phyloP scores from a whole-genome alignment of 2,888 invertebrate species.

The Hirtodrosophila cameraria region DNA sequence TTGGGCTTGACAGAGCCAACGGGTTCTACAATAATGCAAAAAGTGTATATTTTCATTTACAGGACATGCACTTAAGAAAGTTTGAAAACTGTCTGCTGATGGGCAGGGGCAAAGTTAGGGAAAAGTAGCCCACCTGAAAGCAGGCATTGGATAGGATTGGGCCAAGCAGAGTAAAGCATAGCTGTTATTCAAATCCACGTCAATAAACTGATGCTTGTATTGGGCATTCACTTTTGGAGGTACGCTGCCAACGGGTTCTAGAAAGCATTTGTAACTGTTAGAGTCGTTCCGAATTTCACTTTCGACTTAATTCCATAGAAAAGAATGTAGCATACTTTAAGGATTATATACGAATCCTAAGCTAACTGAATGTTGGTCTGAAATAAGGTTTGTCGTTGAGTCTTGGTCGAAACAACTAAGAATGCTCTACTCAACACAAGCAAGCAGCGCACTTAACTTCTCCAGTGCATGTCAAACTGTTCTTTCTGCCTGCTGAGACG shows the following conservation, averaged over 20 bases:
- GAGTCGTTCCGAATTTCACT: not conserved
- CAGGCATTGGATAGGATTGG: slow-evolving; percentile 89
- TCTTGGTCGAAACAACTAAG: slow-evolving; percentile 88
- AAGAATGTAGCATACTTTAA: too few species aligned
- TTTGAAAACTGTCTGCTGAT: slow-evolving; percentile 38
- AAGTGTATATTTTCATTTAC: slow-evolving; percentile 3
- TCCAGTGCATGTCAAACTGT: too few species aligned
- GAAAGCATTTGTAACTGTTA: too few species aligned
- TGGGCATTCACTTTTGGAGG: slow-evolving; percentile 87
- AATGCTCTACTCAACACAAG: too few species aligned
- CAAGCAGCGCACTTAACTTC: slow-evolving; percentile 79
- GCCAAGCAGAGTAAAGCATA: slow-evolving; percentile 87
- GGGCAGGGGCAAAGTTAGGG: not conserved
- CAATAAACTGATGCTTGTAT: slow-evolving; percentile 84
- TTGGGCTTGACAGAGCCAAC: slow-evolving; percentile 86
- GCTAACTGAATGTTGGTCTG: slow-evolving; percentile 48
- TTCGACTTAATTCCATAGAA: too few species aligned
- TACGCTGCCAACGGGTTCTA: slow-evolving; percentile 87
- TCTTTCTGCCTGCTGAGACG: too few species aligned
- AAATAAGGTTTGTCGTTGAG: not conserved
- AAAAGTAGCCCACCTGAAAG: slow-evolving; percentile 89
- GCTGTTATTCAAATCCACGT: slow-evolving; percentile 82
- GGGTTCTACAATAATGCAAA: slow-evolving; percentile 83
- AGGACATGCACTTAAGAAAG: slow-evolving; percentile 15
- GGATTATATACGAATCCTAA: not conserved